Evolutionary conservation across 2,113 vertebrate species (phyloP).

Genomic region (Dolichotis patagonum): DNA sequence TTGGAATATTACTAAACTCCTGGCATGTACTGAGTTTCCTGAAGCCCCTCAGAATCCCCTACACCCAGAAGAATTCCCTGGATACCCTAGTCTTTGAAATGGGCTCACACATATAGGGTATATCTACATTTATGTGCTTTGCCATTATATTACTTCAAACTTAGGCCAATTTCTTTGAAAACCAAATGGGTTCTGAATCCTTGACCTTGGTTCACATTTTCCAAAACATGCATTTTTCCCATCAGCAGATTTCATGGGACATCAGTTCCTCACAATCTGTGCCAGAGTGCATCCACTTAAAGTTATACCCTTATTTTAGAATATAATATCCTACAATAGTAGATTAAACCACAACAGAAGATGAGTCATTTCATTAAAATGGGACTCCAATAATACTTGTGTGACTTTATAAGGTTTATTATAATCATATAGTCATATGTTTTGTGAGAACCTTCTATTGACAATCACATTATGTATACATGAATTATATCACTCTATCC

Average conservation of each 20-base stretch:
- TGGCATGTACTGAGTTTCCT: background rate
- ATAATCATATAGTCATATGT: background rate
- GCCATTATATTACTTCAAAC: background rate
- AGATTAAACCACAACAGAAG: background rate
- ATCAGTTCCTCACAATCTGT: background rate
- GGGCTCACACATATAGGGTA: background rate
- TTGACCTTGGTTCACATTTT: background rate
- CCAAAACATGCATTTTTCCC: background rate
- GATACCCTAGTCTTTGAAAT: background rate
- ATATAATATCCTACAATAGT: background rate
- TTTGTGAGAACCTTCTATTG: background rate
- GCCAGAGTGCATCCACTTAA: background rate
- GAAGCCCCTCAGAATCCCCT: accelerated
- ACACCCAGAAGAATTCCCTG: background rate
- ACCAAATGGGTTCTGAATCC: background rate
- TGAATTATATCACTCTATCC: background rate
- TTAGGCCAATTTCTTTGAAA: slow-evolving; percentile 8
- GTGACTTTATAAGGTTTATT: background rate
- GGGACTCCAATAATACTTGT: background rate
- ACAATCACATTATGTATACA: background rate
- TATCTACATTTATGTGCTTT: background rate
- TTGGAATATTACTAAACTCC: background rate
- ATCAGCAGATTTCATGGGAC: background rate
- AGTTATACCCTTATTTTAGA: background rate
- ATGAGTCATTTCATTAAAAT: slow-evolving; percentile 5